phyloP scores from a whole-genome alignment of 2,888 invertebrate genomes.

The Amphipoea oculea region DNA sequence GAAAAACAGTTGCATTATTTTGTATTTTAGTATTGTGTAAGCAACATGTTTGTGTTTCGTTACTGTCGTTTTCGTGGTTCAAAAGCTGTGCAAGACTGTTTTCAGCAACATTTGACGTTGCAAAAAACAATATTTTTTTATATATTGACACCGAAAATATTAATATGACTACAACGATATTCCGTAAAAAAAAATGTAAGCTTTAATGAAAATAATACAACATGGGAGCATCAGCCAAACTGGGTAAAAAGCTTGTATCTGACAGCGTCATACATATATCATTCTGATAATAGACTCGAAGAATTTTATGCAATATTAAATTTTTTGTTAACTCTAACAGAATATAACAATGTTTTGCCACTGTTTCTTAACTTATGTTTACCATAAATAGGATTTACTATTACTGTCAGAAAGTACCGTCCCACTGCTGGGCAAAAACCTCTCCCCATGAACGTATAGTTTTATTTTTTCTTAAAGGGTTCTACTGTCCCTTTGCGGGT shows the following conservation, averaged over 20 bases:
- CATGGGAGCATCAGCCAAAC: not conserved
- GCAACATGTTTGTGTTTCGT: not conserved
- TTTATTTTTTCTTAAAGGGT: not conserved
- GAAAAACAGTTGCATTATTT: not conserved
- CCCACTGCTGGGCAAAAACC: not conserved
- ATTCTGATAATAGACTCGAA: too few species aligned
- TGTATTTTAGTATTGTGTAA: not conserved
- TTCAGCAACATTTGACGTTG: not conserved
- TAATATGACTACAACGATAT: too few species aligned
- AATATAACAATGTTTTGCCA: not conserved
- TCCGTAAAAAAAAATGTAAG: not conserved
- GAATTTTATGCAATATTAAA: too few species aligned
- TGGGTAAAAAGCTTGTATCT: not conserved
- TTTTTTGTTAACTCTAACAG: not conserved
- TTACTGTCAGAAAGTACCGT: not conserved
- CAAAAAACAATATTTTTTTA: not conserved
- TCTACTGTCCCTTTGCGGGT: too few species aligned
- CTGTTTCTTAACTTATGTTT: conserved; percentile 1
- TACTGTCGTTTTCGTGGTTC: too few species aligned
- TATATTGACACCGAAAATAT: not conserved
- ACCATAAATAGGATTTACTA: not conserved
- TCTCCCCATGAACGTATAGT: not conserved
- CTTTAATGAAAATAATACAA: not conserved
- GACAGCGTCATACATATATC: too few species aligned
- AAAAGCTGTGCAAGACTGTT: not conserved